A percentile compares a stretch with the other conserved stretches of the same genome.
Evolutionary conservation across 2,113 vertebrate species (phyloP).

Genomic region (Xyrauchen texanus): DNA sequence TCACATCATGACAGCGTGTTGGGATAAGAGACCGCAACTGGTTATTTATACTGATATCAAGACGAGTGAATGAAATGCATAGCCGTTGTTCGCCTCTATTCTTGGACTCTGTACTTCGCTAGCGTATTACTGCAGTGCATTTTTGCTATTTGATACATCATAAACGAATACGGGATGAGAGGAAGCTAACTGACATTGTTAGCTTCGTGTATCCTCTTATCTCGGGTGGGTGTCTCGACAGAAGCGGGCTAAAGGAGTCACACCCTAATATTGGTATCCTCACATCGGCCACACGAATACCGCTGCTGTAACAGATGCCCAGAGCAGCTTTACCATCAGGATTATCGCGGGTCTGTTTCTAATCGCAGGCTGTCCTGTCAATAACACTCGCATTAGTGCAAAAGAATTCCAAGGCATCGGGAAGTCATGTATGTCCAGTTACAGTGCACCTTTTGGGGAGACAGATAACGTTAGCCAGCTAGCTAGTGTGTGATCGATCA

Average conservation of each 20-base stretch:
- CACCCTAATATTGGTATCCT: constrained; percentile 62
- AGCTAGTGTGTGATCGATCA: constrained; percentile 35
- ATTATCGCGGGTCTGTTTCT: neutral
- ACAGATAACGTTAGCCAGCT: constrained; percentile 55
- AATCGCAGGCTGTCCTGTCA: neutral
- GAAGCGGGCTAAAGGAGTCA: constrained; percentile 60
- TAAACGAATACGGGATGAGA: neutral
- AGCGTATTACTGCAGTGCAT: neutral
- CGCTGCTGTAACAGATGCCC: neutral
- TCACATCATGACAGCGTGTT: constrained; percentile 59
- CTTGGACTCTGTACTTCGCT: neutral
- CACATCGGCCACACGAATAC: neutral
- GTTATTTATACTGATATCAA: constrained; percentile 28
- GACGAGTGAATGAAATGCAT: neutral
- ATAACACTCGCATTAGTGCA: neutral
- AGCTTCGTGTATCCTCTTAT: neutral
- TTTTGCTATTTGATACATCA: neutral
- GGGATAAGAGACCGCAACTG: constrained; percentile 48
- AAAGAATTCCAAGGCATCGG: neutral
- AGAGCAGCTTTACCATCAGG: neutral
- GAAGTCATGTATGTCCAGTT: constrained; percentile 35
- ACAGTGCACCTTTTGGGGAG: constrained; percentile 27
- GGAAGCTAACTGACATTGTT: constrained; percentile 28
- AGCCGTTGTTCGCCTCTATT: neutral
- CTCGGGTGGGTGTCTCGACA: neutral